phyloP scores from a whole-genome alignment of 2,888 invertebrate species.

The Oscheius myriophilus region DNA sequence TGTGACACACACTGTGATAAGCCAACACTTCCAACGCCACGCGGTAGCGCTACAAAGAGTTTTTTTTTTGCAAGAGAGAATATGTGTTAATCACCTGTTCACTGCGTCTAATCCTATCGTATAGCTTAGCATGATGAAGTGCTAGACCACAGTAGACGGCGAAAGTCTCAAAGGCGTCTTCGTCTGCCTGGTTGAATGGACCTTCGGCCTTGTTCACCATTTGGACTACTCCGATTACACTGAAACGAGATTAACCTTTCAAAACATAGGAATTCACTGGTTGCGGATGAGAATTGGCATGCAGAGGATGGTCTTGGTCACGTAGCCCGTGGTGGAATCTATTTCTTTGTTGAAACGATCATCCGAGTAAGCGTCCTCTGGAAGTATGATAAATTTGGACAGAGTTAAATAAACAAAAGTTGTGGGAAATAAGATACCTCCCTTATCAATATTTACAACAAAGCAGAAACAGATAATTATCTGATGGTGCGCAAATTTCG shows the following conservation, averaged over 20 bases:
- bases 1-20: slow-evolving; percentile 83
- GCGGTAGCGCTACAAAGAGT: slow-evolving; percentile 77
- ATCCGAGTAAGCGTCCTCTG: slow-evolving; percentile 81
- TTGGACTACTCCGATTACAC: slow-evolving; percentile 85
- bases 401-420: neutral
- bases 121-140: slow-evolving; percentile 84
- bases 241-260: slow-evolving; percentile 52
- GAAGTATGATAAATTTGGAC: neutral
- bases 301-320: slow-evolving; percentile 82
- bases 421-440: too few species aligned
- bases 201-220: slow-evolving; percentile 79
- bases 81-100: slow-evolving; percentile 74
- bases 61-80: neutral
- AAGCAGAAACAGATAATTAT: too few species aligned
- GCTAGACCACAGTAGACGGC: slow-evolving; percentile 87
- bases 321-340: slow-evolving; percentile 75
- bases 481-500: too few species aligned
- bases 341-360: slow-evolving; percentile 71
- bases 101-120: slow-evolving; percentile 83
- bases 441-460: too few species aligned
- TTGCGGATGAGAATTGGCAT: slow-evolving; percentile 85
- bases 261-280: slow-evolving; percentile 29
- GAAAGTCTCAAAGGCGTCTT: slow-evolving; percentile 82
- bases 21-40: slow-evolving; percentile 84
- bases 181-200: slow-evolving; percentile 79